These are phyloP conservation scores for Poeciliopsis turneri DNA, from an alignment of 2,797 vertebrate genomes.

Conservation along the genomic window DNA sequence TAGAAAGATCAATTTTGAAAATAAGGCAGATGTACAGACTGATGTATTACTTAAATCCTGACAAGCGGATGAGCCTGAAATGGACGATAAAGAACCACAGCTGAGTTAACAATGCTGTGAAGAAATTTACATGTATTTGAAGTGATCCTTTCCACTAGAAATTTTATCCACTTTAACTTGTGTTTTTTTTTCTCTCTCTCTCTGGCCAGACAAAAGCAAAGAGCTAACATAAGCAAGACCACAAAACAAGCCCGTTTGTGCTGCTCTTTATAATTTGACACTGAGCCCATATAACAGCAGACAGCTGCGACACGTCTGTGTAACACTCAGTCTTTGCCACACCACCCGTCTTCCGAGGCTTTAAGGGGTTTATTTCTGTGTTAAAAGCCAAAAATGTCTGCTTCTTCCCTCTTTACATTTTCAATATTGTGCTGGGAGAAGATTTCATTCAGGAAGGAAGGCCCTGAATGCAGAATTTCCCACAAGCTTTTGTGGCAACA, in stretches of 20 bases:
- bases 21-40: background rate
- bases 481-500: background rate
- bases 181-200: background rate
- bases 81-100: background rate
- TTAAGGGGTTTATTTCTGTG: background rate
- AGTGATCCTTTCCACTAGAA: background rate
- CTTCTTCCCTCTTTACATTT: background rate
- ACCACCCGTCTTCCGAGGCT: background rate
- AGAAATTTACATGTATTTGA: background rate
- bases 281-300: background rate
- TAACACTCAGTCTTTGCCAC: background rate
- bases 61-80: background rate
- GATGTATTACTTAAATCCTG: background rate
- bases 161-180: background rate
- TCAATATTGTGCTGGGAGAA: background rate
- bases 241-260: background rate
- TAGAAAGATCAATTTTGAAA: background rate
- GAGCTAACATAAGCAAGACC: background rate
- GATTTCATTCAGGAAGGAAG: conserved; percentile 3
- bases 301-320: background rate
- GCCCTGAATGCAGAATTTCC: background rate
- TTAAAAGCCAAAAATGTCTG: background rate
- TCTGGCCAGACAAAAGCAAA: background rate
- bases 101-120: background rate
- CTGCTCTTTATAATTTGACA: background rate